Conservation (phyloP, 2,797 vertebrate species). For the Sebastes elongatus region DNA sequence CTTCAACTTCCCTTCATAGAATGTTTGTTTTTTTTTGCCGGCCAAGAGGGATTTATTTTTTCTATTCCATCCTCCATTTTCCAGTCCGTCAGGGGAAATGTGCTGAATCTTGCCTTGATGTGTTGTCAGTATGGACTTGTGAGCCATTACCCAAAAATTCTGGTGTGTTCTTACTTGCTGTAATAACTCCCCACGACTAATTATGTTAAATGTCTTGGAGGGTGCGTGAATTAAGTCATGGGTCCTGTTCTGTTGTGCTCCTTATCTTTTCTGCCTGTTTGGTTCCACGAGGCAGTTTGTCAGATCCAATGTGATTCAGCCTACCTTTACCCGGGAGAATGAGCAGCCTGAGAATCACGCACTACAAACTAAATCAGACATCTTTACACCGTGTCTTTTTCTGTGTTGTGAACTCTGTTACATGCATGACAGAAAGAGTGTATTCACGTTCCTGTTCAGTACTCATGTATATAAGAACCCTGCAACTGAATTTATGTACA, state of each 20-base stretch:
- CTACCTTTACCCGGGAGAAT: conserved; percentile 23
- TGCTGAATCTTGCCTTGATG: conserved; percentile 69
- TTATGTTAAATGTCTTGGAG: conserved; percentile 41
- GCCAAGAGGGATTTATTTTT: conserved; percentile 51
- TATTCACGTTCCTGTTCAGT: conserved; percentile 68
- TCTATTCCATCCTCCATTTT: conserved; percentile 39
- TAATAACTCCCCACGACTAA: conserved; percentile 55
- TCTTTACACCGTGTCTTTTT: conserved; percentile 62
- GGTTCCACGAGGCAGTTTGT: conserved; percentile 37
- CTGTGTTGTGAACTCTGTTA: conserved; percentile 79
- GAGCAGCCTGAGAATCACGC: conserved; percentile 53
- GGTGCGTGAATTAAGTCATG: conserved; percentile 42
- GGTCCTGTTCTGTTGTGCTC: conserved; percentile 41
- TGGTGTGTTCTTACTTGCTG: conserved; percentile 61
- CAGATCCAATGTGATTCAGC: conserved; percentile 25
- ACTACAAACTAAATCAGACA: conserved; percentile 50
- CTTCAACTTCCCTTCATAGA: conserved; percentile 63
- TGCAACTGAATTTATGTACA: conserved; percentile 83
- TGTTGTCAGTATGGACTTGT: conserved; percentile 62
- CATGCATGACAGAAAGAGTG: conserved; percentile 79
- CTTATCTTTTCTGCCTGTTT: conserved; percentile 38
- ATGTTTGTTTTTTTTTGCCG: conserved; percentile 23
- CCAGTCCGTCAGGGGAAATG: conserved; percentile 58
- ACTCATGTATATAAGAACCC: conserved; percentile 79
- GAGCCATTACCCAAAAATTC: conserved; percentile 44